Evolutionary conservation across 2,113 vertebrate species (phyloP), one percentile per base, ranked within the genome.

Genomic region (Eubucco bourcierii): DNA sequence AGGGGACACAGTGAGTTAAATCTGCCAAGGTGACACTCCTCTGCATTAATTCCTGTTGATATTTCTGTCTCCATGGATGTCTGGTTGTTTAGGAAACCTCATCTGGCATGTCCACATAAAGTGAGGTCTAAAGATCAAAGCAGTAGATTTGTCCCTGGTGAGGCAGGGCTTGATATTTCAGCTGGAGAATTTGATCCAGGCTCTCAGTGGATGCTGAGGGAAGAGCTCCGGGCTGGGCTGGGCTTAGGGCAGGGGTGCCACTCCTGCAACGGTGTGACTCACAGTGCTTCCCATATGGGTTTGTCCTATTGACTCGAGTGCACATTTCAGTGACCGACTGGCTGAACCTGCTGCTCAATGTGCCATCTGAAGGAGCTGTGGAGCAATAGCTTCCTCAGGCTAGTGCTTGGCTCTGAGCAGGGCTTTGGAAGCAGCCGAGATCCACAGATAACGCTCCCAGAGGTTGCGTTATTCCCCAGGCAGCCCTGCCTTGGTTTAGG

Each of bases 301-400:
- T 88, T 81, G 84, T 84, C 90, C 89, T 41, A 31, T 18, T 60
- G 71, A 31, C 60, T 93, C 11, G 41, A 46, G 20, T 18, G 37
- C 64, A 37, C 17, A 19, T 67, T 71, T 90, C 87, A 72, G 5
- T 19, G 31, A 88, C 44, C 39, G 73, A 67, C 77, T 70, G 94
- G 82, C 65, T 44, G 81, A 87, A 83, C 89, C 79, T 96, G 90
- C 77, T 94, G 84, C 37, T 44, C 47, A 74, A 94, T 55, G 77
- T 37, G 73, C 80, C 77, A 2, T 79, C 60, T 74, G 77, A 87
- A 44, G 73, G 84, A 63, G 17, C 0, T 52, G 65, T 88, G 93
- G 88, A 67, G 92, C 88, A 93, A 65, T 16, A n/a, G n/a, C 65
- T 74, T 87, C 88, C 79, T 37, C 61, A 15, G 91, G 92, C 4